Evolutionary conservation across 2,888 invertebrate species (phyloP).

Genomic region (Parnassius orleans): DNA sequence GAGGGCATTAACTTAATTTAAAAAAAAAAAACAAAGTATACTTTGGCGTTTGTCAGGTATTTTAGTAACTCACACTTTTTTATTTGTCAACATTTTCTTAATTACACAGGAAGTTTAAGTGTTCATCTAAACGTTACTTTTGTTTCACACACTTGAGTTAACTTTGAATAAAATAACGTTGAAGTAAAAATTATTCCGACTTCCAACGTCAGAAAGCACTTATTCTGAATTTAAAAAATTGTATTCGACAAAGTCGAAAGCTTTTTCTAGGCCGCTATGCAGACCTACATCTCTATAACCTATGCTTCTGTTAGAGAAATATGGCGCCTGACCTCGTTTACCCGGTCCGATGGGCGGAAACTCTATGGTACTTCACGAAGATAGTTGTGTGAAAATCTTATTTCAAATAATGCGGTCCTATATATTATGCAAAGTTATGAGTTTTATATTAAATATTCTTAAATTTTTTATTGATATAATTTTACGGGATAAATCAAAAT

Average conservation of each 20-base stretch:
- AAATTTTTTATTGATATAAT: too few relatives aligned
- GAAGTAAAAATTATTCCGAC: conserved; percentile 10
- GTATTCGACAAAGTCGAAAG: conserved; percentile 10
- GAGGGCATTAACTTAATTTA: too few relatives aligned
- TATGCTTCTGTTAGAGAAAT: conserved; percentile 14
- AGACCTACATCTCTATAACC: conserved; percentile 10
- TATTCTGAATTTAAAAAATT: conserved; percentile 12
- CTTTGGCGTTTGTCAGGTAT: too few relatives aligned
- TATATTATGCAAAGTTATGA: too few relatives aligned
- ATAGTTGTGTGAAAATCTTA: conserved; percentile 18
- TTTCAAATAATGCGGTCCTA: conserved; percentile 8
- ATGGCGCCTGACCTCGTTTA: conserved; percentile 21
- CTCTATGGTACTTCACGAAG: conserved; percentile 15
- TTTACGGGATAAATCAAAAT: too few relatives aligned
- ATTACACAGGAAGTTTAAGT: too few relatives aligned
- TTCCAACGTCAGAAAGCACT: conserved; percentile 13
- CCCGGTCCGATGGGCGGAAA: conserved; percentile 18
- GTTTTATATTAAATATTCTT: too few relatives aligned
- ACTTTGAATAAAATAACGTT: conserved; percentile 6
- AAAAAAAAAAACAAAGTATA: too few relatives aligned
- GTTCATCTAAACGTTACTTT: background rate
- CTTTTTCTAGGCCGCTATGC: conserved; percentile 21
- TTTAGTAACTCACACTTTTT: too few relatives aligned
- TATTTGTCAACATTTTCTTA: too few relatives aligned
- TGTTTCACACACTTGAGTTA: background rate